Conservation (phyloP, 2,888 invertebrate genomes). For the Nipponacmea schrenckii region DNA sequence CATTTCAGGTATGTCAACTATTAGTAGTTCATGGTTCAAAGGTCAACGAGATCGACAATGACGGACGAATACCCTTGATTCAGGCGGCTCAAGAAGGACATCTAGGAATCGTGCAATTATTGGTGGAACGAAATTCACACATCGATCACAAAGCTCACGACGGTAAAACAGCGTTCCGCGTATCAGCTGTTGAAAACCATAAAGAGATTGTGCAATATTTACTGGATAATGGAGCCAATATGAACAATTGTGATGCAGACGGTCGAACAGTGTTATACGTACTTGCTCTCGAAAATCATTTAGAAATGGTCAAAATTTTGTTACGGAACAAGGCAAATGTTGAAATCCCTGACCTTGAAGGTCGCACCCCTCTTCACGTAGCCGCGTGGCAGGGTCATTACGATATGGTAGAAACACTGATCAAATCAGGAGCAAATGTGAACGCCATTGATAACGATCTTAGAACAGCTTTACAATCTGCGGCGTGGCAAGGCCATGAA, state of each 20-base stretch:
- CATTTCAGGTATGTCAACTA: slow-evolving; percentile 72
- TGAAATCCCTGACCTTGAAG: slow-evolving; percentile 90
- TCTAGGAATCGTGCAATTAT: slow-evolving; percentile 47
- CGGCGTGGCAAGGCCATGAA: slow-evolving; percentile 94
- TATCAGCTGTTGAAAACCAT: slow-evolving; percentile 86
- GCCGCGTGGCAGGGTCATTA: slow-evolving; percentile 89
- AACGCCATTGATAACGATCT: slow-evolving; percentile 72
- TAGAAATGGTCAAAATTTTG: slow-evolving; percentile 68
- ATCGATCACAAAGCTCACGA: slow-evolving; percentile 78
- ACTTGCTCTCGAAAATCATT: slow-evolving; percentile 74
- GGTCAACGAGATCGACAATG: slow-evolving; percentile 69
- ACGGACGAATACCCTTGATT: slow-evolving; percentile 70
- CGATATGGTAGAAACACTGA: slow-evolving; percentile 81
- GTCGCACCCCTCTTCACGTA: slow-evolving; percentile 81
- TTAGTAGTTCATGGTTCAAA: slow-evolving; percentile 68
- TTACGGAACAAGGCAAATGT: slow-evolving; percentile 77
- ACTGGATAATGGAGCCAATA: slow-evolving; percentile 74
- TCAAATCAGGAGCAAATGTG: slow-evolving; percentile 85
- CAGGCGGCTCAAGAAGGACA: slow-evolving; percentile 80
- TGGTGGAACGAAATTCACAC: slow-evolving; percentile 54
- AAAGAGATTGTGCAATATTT: slow-evolving; percentile 72
- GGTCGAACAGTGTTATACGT: slow-evolving; percentile 91
- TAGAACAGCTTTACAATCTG: slow-evolving; percentile 91
- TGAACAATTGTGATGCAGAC: slow-evolving; percentile 90
- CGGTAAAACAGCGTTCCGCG: slow-evolving; percentile 72